Percentiles rank a stretch among this genome's conserved stretches.
phyloP scores from a whole-genome alignment of 2,113 vertebrate genomes.

The Lampris megalopsis region DNA sequence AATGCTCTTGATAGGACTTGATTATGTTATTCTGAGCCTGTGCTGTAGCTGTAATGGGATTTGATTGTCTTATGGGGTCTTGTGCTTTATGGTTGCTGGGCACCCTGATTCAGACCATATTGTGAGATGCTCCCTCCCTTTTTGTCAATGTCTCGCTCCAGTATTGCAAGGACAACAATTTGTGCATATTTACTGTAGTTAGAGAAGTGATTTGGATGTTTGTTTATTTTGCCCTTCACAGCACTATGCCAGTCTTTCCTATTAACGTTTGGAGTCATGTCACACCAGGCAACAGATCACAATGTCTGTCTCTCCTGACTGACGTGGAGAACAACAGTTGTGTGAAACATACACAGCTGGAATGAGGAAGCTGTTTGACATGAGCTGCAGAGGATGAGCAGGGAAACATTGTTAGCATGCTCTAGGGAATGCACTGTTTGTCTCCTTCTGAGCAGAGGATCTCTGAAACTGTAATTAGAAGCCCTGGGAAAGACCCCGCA shows the following conservation, averaged over 20 bases:
- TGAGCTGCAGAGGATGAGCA: too few species aligned
- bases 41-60: too few species aligned
- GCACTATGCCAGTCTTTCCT: constrained; percentile 8
- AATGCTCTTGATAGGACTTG: constrained; percentile 5
- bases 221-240: not conserved
- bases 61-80: too few species aligned
- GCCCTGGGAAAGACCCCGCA: constrained; percentile 43
- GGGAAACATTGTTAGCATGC: too few species aligned
- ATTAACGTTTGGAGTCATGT: not conserved
- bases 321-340: not conserved
- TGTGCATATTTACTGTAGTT: not conserved
- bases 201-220: not conserved
- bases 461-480: constrained; percentile 18
- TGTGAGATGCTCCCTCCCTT: not conserved
- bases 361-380: too few species aligned
- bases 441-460: constrained; percentile 30
- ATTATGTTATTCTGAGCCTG: not conserved
- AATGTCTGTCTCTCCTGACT: constrained; percentile 18
- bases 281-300: not conserved
- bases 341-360: too few species aligned
- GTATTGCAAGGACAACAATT: not conserved
- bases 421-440: not conserved
- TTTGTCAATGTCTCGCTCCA: not conserved
- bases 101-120: too few species aligned
- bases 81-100: too few species aligned